Evolutionary conservation across 2,113 vertebrate genomes (phyloP), one percentile per base, ranked within the genome.

Genomic region (Drymodes brunneopygia): DNA sequence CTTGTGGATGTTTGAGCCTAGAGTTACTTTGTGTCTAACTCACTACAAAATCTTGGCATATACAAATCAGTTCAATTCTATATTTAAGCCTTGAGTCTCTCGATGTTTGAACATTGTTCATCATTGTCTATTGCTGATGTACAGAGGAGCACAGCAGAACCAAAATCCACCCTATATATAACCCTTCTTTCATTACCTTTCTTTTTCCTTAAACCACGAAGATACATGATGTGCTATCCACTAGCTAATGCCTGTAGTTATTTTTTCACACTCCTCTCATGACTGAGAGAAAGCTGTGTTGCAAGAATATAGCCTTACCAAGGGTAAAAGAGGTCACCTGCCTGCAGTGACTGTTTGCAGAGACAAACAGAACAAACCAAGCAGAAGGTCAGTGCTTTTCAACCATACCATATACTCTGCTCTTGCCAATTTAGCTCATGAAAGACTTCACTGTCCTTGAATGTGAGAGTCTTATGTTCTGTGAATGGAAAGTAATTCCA

Each of bases 231-330:
- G 42, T 85, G 58, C 65, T 94, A 73, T 82, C 94, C 82, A 33
- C 29, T 66, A 62, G 13, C 81, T 94, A 74, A 81, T 72, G 64
- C 40, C 54, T 67, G 40, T 7, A 29, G 42, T 20, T 83, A 38
- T 95, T 86, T 94, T 93, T 95, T 87, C 69, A 72, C 20, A 17
- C 44, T 58, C 21, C 65, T 95, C 47, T 85, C 62, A 61, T 28
- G 31, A 35, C 53, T 31, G 45, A 86, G 94, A 69, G 91, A 96
- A 96, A 97, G 82, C 91, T 90, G 45, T 91, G 77, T 88, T 88
- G 85, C 87, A 89, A 92, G 89, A 80, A 74, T 69, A 86, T 15
- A 89, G 64, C 87, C 56, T 82, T 96, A 54, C 24, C 35, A 33
- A 78, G 87, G 85, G 92, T 89, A 90, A 87, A 94, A 79, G 66